Evolutionary conservation across 2,888 invertebrate species (phyloP), one percentile per base, ranked within the genome.

Genomic region (Eledona agricola): DNA sequence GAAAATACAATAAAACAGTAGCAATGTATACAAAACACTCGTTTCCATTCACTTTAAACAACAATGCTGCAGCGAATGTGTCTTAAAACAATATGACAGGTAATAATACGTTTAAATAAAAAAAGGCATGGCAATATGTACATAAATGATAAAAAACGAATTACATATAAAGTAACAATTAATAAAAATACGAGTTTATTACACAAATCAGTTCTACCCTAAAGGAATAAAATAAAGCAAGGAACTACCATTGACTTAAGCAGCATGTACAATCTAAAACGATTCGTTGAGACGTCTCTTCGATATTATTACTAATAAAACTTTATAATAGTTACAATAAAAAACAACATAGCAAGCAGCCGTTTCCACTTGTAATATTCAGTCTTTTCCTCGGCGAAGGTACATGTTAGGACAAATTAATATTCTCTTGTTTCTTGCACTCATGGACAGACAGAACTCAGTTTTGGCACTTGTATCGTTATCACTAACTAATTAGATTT

Each of bases 351-450:
- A 54, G 15, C 37, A 31, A 37, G 35, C 31, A 43, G 13, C 28
- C 13, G 13, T 43, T 20, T 11, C 15, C 25, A 22, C 9, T 31
- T 11, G 23, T 43, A 15, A 19, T 13, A 37, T 16, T 66, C 64
- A 66, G 64, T 66, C 63, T 64, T 63, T 62, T 60, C 50, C 20
- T 37, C 13, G 32, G 10, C 51, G 54, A 53, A 60, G 59, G 59
- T 59, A 63, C 62, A 55, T 13, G 9, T n/a, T 16, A n/a, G 7
- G 15, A 19, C n/a, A 19, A 26, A 28, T 23, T 23, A 23, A 35
- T 10, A 16, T 32, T 31, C n/a, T 34, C 12, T n/a, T 17, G n/a
- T 7, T 19, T 22, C 26, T 35, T 26, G 12, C 20, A 35, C 46
- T 13, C 10, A 29, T 31, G 31, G 22, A n/a, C n/a, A n/a, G n/a